A percentile compares a stretch with the other conserved stretches of the same genome.
These are phyloP conservation scores for Melospiza georgiana DNA, from an alignment of 2,113 vertebrate genomes.

Conservation along the genomic window DNA sequence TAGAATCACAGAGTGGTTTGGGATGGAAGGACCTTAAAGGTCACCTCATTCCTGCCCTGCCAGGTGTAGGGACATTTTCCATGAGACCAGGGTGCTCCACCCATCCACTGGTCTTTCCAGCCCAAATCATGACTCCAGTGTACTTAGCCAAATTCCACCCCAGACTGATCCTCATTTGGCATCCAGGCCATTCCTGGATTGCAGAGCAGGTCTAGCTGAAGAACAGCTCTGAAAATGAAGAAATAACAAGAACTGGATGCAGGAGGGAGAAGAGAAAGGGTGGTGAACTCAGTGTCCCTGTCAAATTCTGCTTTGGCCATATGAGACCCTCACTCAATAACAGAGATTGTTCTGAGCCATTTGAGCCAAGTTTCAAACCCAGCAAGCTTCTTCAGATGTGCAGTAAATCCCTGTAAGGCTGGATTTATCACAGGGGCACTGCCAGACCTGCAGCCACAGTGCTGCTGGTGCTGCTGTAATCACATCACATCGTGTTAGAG, in stretches of 20 bases:
- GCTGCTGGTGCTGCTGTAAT: constrained; percentile 27
- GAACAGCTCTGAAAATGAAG: not conserved
- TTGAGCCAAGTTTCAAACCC: not conserved
- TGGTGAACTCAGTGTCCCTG: not conserved
- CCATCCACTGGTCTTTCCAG: not conserved
- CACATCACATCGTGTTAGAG: constrained; percentile 44
- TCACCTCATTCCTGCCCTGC: not conserved
- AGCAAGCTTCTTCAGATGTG: not conserved
- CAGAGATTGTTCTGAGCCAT: not conserved
- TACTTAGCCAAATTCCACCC: not conserved
- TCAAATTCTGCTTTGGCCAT: not conserved
- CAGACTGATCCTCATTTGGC: not conserved
- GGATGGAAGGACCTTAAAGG: not conserved
- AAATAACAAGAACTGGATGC: not conserved
- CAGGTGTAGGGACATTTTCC: not conserved
- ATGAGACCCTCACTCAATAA: not conserved
- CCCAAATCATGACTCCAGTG: not conserved
- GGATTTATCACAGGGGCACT: constrained; percentile 5
- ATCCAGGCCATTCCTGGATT: not conserved
- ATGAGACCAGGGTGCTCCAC: no score
- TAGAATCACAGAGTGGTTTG: not conserved
- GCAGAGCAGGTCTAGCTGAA: not conserved
- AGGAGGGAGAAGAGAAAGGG: not conserved
- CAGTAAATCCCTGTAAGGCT: not conserved
- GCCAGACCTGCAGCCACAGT: not conserved